Evolutionary conservation across 37 sponge, comb jelly and placozoan species (phyloP).

Genomic region (Tethya wilhelma): DNA sequence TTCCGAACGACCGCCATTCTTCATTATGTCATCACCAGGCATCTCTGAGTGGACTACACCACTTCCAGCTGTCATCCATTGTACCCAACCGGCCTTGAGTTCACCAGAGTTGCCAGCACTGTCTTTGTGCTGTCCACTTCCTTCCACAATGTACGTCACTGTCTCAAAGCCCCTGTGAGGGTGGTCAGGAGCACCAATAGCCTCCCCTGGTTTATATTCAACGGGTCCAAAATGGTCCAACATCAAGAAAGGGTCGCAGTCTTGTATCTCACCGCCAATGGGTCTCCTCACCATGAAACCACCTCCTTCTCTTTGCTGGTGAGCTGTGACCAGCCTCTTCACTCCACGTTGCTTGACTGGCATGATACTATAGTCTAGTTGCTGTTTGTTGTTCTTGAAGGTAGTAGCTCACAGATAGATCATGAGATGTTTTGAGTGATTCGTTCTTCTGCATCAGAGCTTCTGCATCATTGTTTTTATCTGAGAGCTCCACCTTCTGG

Average conservation of each 20-base stretch:
- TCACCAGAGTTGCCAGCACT: constrained; percentile 74
- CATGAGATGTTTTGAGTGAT: no score
- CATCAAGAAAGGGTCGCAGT: constrained; percentile 87
- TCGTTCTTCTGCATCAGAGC: no score
- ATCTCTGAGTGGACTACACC: constrained; percentile 93
- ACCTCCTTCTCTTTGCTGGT: constrained; percentile 79
- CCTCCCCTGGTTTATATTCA: constrained; percentile 75
- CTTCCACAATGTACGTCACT: constrained; percentile 72
- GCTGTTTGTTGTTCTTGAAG: no score
- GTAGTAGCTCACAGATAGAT: no score
- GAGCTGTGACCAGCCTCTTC: constrained; percentile 50
- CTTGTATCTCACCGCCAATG: constrained; percentile 51
- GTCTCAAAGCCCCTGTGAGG: constrained; percentile 97
- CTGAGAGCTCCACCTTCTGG: no score
- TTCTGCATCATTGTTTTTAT: no score
- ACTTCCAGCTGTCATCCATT: constrained; percentile 96
- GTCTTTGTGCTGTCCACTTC: constrained; percentile 65
- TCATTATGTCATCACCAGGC: constrained; percentile 75
- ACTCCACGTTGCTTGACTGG: constrained; percentile 49
- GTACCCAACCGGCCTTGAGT: constrained; percentile 81
- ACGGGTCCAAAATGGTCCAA: constrained; percentile 85
- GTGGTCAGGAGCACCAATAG: constrained; percentile 89
- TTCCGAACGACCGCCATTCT: constrained; percentile 71
- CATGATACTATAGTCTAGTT: no score
- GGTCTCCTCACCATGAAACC: constrained; percentile 77